These are phyloP conservation scores for Brachirus orientalis DNA, from an alignment of 2,113 vertebrate genomes.

Conservation along the genomic window DNA sequence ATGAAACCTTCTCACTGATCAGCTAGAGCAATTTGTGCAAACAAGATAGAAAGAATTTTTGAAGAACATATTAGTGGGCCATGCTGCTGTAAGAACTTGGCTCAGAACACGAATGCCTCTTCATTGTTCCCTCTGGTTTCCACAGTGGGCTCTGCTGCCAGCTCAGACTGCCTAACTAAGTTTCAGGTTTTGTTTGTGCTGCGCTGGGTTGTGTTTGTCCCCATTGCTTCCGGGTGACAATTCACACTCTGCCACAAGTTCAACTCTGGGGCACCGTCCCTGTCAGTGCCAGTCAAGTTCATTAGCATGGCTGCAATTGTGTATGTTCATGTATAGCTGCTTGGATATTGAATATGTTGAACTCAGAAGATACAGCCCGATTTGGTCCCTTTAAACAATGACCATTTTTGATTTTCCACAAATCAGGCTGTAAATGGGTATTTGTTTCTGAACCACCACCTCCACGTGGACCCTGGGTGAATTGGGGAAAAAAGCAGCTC, in stretches of 20 bases:
- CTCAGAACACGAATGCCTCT: constrained; percentile 18
- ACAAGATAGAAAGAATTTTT: constrained; percentile 14
- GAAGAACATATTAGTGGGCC: background rate
- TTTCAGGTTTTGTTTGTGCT: constrained; percentile 67
- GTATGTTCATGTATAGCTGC: constrained; percentile 4
- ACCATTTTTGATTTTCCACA: constrained; percentile 22
- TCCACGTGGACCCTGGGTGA: constrained; percentile 31
- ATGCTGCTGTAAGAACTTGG: background rate
- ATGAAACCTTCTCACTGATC: no score
- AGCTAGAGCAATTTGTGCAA: no score
- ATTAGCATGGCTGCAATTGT: constrained; percentile 65
- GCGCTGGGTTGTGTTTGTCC: constrained; percentile 76
- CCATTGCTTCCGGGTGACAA: constrained; percentile 76
- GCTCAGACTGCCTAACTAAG: background rate
- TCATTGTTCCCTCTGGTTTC: constrained; percentile 37
- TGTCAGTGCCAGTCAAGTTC: constrained; percentile 72
- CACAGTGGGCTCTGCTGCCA: constrained; percentile 22
- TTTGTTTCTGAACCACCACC: constrained; percentile 46
- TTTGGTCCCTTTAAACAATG: constrained; percentile 16
- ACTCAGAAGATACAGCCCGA: background rate
- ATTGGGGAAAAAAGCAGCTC: constrained; percentile 40
- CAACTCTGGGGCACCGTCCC: constrained; percentile 72
- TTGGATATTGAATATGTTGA: background rate
- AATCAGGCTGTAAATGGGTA: background rate
- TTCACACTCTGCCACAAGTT: constrained; percentile 79